phyloP scores from a whole-genome alignment of 2,797 vertebrate species.

The Eremophila alpestris region DNA sequence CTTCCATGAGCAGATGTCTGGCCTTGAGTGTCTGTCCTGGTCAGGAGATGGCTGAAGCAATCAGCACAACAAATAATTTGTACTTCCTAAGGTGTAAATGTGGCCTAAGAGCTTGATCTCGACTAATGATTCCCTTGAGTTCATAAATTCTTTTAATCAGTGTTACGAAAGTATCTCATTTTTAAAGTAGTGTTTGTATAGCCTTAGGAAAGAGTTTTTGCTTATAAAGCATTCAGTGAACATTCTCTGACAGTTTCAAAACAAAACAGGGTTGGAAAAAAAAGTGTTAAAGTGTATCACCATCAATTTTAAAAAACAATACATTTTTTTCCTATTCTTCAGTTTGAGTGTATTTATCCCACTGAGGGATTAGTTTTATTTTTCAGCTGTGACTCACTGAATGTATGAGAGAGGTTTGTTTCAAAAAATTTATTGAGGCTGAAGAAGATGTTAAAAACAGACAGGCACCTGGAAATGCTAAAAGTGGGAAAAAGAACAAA shows the following conservation, averaged over 20 bases:
- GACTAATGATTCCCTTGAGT: background rate
- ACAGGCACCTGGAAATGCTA: constrained; percentile 35
- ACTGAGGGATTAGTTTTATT: constrained; percentile 39
- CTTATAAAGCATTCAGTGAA: constrained; percentile 5
- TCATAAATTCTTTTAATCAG: background rate
- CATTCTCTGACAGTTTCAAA: background rate
- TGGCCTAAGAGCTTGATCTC: background rate
- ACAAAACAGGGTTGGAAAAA: background rate
- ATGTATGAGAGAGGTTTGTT: constrained; percentile 47
- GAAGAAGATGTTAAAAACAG: constrained; percentile 62
- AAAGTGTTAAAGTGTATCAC: background rate
- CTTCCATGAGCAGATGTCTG: background rate
- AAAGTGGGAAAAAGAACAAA: constrained; percentile 10
- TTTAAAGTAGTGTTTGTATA: background rate
- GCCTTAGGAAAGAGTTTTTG: background rate
- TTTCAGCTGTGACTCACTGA: constrained; percentile 32
- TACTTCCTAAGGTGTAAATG: background rate
- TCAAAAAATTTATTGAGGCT: constrained; percentile 46
- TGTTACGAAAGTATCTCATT: background rate
- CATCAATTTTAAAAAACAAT: constrained; percentile 20
- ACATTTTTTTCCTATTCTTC: background rate
- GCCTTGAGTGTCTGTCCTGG: background rate
- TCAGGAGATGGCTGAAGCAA: background rate
- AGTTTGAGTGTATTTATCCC: background rate
- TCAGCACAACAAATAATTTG: background rate